Evolutionary conservation across 1,140 invertebrate genomes (phyloP).

Genomic region (Diuraphis noxia): DNA sequence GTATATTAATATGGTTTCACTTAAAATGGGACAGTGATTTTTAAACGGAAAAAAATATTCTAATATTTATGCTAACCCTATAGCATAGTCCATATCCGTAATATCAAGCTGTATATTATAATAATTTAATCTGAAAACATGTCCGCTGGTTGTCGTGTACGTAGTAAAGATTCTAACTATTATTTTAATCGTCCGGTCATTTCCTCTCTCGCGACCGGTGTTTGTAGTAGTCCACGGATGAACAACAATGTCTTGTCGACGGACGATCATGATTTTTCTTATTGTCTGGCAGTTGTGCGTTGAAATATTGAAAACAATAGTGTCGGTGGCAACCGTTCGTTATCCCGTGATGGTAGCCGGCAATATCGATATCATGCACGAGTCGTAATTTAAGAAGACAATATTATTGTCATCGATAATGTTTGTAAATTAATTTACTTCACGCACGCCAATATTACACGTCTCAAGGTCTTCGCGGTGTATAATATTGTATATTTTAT

Average conservation of each 20-base stretch:
- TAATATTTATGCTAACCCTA: neutral
- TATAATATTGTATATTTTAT: neutral
- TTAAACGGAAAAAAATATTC: neutral
- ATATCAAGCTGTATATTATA: neutral
- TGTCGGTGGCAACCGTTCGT: neutral
- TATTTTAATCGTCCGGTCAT: neutral
- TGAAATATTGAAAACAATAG: neutral
- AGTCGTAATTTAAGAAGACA: conserved; percentile 15
- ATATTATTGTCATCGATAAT: neutral
- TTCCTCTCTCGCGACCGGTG: neutral
- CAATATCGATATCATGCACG: neutral
- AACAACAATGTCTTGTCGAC: neutral
- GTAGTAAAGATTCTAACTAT: neutral
- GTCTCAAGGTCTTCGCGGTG: conserved; percentile 1
- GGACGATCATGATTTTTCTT: neutral
- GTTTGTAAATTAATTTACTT: conserved; percentile 18
- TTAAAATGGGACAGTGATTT: neutral
- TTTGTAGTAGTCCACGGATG: neutral
- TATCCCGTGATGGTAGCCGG: neutral
- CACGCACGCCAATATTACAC: conserved; percentile 22
- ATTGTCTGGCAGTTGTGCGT: neutral
- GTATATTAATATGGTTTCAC: neutral
- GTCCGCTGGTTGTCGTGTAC: neutral
- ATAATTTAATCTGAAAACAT: neutral
- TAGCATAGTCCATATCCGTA: neutral